Evolutionary conservation across 64 coral and sea anemone genomes (phyloP), one percentile per base, ranked within the genome.

Genomic region (Actinia equina): DNA sequence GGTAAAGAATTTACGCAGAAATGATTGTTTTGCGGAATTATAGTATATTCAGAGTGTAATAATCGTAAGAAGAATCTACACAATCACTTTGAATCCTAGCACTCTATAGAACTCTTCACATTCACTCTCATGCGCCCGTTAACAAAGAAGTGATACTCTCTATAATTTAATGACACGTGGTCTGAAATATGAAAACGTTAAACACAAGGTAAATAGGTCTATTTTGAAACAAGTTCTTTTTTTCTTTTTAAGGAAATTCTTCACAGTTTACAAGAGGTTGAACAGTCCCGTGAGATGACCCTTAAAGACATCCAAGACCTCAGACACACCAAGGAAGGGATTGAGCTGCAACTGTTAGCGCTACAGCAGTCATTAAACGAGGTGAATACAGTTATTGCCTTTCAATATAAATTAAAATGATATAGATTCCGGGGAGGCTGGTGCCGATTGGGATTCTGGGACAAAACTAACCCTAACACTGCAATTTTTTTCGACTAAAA

Each of bases 241-340:
- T 74, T 13, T 14, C 41, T 4, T 30, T 20, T 64, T 69, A 13
- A 92, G 90, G 90, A 92, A 87, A 57, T 92, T 22, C 41, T 65
- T n/a, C 76, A 80, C 4, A 92, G 90, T 52, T 83, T 92, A 58
- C 82, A 63, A 74, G 81, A 87, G 16, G 90, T 87, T 17, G 90
- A 87, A 55, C 55, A 49, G 4, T 87, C 90, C 4, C 86, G 86
- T 4, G 90, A 92, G 52, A 58, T 81, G 59, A 87, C 90, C 7
- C 30, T 79, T 18, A 83, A 87, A 49, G 85, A 92, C 42, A 87
- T 92, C 82, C 77, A 92, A 83, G 53, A 86, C 14, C 90, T 92
- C 18, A 82, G 51, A 74, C 84, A 69, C 49, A 82, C 86, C 17
- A 86, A 92, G 8, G 90, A 92, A 79, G 85, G 71, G 49, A 87